These are phyloP conservation scores for Aproaerema taeniolella DNA, from an alignment of 2,888 invertebrate species.

Conservation along the genomic window DNA sequence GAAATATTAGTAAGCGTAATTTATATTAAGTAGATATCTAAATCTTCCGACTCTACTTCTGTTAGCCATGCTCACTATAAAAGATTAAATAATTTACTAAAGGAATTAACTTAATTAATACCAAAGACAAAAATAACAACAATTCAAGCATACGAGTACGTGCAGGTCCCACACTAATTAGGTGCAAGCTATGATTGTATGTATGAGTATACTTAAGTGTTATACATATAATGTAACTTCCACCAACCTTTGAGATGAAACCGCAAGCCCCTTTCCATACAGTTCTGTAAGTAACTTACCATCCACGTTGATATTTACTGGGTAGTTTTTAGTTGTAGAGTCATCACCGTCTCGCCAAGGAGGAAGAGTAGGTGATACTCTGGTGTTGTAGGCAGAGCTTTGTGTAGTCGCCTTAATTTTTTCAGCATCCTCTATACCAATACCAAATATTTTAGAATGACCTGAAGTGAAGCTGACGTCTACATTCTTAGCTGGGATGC, in stretches of 20 bases:
- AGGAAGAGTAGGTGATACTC: slow-evolving; percentile 81
- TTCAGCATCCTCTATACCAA: slow-evolving; percentile 79
- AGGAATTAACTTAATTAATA: no score
- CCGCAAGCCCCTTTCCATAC: slow-evolving; percentile 29
- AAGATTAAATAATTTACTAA: no score
- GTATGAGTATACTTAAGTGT: no score
- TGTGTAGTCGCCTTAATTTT: slow-evolving; percentile 70
- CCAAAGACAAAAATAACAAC: no score
- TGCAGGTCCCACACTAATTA: no score
- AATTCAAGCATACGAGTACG: no score
- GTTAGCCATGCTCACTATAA: no score
- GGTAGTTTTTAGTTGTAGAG: slow-evolving; percentile 63
- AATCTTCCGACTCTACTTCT: no score
- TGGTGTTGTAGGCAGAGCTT: slow-evolving; percentile 65
- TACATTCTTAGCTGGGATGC: slow-evolving; percentile 26
- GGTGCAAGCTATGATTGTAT: no score
- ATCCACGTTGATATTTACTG: slow-evolving; percentile 51
- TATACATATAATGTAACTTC: no score
- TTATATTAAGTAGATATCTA: no score
- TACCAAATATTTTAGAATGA: slow-evolving; percentile 79
- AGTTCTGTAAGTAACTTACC: slow-evolving; percentile 47
- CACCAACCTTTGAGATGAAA: slow-evolving; percentile 3
- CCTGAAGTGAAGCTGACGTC: slow-evolving; percentile 75
- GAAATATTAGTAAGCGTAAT: no score
- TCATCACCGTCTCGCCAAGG: slow-evolving; percentile 63